Base-by-base conservation (phyloP, 1,140 invertebrate species). In the Drosophila kanapiae region DNA sequence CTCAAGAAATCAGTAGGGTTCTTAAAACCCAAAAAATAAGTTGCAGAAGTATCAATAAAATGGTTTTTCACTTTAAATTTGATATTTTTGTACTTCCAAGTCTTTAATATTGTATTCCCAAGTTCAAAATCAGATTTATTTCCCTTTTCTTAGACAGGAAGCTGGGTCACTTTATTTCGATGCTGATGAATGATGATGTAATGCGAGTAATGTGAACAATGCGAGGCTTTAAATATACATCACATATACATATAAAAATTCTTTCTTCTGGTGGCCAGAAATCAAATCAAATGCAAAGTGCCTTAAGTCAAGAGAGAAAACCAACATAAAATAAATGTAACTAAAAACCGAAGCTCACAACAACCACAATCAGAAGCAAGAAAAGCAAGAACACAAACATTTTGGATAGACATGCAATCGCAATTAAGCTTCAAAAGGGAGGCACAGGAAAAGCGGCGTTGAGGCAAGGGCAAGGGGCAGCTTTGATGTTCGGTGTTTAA, bases 401-500 rank as follows among this genome's bases (percentile, higher is more conserved):
- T 70, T 35, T 10, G 38, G 61, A 48, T 38, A 49, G 65, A 72
- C 69, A 72, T 72, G 69, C 69, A 72, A 69, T 72, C 65, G 67
- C 65, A 70, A 72, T 72, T 72, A 72, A 70, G 69, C 69, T 33
- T 18, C 23, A 18, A 27, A 29, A 14, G 64, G 27, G 43, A 27
- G 47, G 35, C 37, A 11, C 10, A 9, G 54, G 51, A 40, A 64
- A 42, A 33, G 11, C n/a, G 37, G 37, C 48, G 14, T n/a, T 42
- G 53, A 35, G 56, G 61, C 27, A 11, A 35, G 35, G 53, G 27
- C 45, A 62, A 33, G 18, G 31, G 40, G 27, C 14, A 48, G 69
- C 67, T 70, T 71, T 72, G 43, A 72, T 72, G 69, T 72, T 70
- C 42, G n/a, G 33, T 45, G 63, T 70, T 70, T 70, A 71, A 49